These are phyloP conservation scores for Heteromormyrus szaboi DNA, from an alignment of 2,797 vertebrate species.

Conservation along the genomic window DNA sequence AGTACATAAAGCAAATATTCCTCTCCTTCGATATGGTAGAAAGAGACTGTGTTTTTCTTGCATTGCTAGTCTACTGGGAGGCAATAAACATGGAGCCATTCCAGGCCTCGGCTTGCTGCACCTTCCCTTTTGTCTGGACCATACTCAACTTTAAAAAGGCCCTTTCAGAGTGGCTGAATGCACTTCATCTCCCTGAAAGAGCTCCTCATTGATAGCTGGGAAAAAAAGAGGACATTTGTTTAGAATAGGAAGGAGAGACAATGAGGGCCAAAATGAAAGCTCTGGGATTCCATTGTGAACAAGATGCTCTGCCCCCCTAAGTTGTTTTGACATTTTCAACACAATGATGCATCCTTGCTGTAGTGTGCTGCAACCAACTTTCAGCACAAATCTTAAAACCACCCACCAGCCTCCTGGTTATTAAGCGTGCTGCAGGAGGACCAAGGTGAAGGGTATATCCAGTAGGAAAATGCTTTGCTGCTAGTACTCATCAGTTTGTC, in stretches of 20 bases:
- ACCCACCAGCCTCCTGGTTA: constrained; percentile 54
- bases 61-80: constrained; percentile 59
- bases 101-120: constrained; percentile 73
- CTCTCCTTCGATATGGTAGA: neutral
- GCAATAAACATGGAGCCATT: constrained; percentile 90
- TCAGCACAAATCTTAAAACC: constrained; percentile 72
- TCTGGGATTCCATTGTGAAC: constrained; percentile 90
- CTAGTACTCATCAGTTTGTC: neutral
- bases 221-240: constrained; percentile 83
- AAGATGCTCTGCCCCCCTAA: constrained; percentile 76
- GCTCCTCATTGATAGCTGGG: constrained; percentile 89
- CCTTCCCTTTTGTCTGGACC: constrained; percentile 84
- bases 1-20: neutral
- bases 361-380: constrained; percentile 71
- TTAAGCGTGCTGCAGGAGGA: neutral
- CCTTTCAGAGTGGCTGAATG: constrained; percentile 95
- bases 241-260: constrained; percentile 90
- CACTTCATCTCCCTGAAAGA: constrained; percentile 93
- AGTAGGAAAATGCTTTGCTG: neutral
- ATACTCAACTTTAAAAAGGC: constrained; percentile 98
- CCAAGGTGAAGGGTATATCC: neutral
- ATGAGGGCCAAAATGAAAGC: constrained; percentile 85
- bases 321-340: constrained; percentile 82
- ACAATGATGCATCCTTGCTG: constrained; percentile 78
- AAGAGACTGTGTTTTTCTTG: neutral